Percentiles rank a stretch among this genome's conserved stretches.
Conservation (phyloP, 35 echinoderm and acorn worm genomes). For the Apostichopus japonicus region DNA sequence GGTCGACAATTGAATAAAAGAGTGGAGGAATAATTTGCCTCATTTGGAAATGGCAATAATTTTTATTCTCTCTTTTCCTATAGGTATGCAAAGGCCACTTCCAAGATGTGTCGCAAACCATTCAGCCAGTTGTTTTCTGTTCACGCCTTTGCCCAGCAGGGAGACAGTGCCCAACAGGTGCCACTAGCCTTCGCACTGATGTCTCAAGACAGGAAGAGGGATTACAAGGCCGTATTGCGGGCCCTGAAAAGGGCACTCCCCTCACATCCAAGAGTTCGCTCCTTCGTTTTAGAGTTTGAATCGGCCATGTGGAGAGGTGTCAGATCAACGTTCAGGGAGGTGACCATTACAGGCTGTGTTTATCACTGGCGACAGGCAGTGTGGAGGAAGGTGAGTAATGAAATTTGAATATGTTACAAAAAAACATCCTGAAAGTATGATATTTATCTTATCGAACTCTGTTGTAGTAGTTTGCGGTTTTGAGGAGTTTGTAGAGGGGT, state of each 20-base stretch:
- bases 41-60: too few relatives aligned
- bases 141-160: slow-evolving; percentile 33
- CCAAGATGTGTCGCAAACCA: slow-evolving; percentile 39
- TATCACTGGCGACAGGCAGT: slow-evolving; percentile 75
- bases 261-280: background rate
- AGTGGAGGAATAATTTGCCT: too few relatives aligned
- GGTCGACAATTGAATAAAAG: too few relatives aligned
- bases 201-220: slow-evolving; percentile 40
- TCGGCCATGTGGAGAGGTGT: slow-evolving; percentile 33
- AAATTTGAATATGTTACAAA: background rate
- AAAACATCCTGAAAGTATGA: too few relatives aligned
- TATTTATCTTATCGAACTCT: too few relatives aligned
- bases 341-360: slow-evolving; percentile 21
- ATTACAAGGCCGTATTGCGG: slow-evolving; percentile 50
- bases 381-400: slow-evolving; percentile 28
- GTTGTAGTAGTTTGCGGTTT: too few relatives aligned
- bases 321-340: background rate
- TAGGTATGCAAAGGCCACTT: slow-evolving; percentile 63
- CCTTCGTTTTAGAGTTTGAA: slow-evolving; percentile 60
- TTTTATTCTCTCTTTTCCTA: background rate
- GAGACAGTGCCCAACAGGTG: slow-evolving; percentile 48
- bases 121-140: slow-evolving; percentile 57
- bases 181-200: slow-evolving; percentile 72
- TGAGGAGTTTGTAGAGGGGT: too few relatives aligned
- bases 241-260: background rate